Percentiles rank a stretch among this genome's conserved stretches.
phyloP scores from a whole-genome alignment of 2,797 vertebrate genomes.

The Tamandua tetradactyla region DNA sequence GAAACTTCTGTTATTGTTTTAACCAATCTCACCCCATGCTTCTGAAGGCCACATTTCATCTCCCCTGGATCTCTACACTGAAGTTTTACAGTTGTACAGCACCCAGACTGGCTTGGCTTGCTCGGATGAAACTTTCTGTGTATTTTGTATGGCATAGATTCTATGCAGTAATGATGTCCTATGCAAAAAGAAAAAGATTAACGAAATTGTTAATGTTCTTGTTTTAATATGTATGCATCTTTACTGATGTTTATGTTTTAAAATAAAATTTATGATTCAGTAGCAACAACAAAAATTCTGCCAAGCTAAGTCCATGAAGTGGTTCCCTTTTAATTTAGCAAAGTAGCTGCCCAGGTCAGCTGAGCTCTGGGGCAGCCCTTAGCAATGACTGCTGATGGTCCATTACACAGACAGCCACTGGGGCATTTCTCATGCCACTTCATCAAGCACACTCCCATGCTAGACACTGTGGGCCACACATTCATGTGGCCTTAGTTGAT shows the following conservation, averaged over 20 bases:
- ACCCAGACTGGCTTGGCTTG: slow-evolving; percentile 91
- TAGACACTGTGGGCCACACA: background rate
- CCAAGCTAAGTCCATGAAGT: background rate
- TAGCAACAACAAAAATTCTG: background rate
- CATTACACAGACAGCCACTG: background rate
- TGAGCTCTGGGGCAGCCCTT: background rate
- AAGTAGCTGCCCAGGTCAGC: background rate
- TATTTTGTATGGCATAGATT: slow-evolving; percentile 99
- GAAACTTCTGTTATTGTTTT: slow-evolving; percentile 39
- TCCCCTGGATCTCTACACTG: slow-evolving; percentile 93
- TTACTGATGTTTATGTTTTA: slow-evolving; percentile 99
- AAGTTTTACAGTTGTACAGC: slow-evolving; percentile 96
- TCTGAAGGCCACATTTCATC: slow-evolving; percentile 87
- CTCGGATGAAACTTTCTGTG: slow-evolving; percentile 97
- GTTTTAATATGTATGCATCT: slow-evolving; percentile 99
- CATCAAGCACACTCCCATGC: background rate
- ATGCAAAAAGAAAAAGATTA: slow-evolving; percentile 92
- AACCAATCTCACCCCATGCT: slow-evolving; percentile 86
- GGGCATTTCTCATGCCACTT: slow-evolving; percentile 3
- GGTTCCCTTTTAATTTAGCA: background rate
- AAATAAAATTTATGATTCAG: slow-evolving; percentile 92
- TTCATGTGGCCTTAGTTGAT: background rate
- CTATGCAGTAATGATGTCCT: slow-evolving; percentile 98
- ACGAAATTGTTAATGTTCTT: slow-evolving; percentile 93
- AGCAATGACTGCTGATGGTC: background rate